These are phyloP conservation scores for Brachypteracias leptosomus DNA, from an alignment of 2,113 vertebrate genomes.

Conservation along the genomic window DNA sequence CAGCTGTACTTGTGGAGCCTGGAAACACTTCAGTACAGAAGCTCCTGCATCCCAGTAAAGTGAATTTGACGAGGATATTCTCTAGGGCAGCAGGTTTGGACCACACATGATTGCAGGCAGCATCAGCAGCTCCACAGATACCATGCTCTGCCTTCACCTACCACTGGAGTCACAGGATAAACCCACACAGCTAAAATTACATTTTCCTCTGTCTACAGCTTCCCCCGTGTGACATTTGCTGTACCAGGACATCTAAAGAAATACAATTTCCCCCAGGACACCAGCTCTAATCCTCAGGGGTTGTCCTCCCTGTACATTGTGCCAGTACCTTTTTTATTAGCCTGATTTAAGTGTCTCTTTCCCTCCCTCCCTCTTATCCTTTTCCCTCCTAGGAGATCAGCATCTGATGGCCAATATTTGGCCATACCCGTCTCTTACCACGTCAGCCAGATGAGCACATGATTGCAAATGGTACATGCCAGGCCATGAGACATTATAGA, in stretches of 20 bases:
- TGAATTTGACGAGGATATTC: neutral
- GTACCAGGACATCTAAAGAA: neutral
- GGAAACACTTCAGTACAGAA: neutral
- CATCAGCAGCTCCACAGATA: neutral
- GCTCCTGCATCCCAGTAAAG: neutral
- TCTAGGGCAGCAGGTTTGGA: neutral
- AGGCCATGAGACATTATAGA: neutral
- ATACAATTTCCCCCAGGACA: neutral
- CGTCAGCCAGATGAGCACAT: neutral
- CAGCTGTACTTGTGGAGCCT: neutral
- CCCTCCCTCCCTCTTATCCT: neutral
- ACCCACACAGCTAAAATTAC: neutral
- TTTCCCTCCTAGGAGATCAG: neutral
- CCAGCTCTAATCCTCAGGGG: neutral
- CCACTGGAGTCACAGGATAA: too few species aligned
- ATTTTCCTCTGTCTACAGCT: neutral
- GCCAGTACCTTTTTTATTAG: neutral
- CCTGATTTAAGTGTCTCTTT: neutral
- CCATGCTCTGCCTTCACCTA: neutral
- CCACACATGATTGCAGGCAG: neutral
- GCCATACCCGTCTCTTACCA: neutral
- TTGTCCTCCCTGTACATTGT: neutral
- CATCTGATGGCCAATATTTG: neutral
- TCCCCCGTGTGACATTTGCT: neutral
- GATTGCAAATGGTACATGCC: neutral